Percentiles rank a stretch among this genome's conserved stretches.
These are phyloP conservation scores for Pristiophorus japonicus DNA, from an alignment of 2,113 vertebrate genomes.

Conservation along the genomic window DNA sequence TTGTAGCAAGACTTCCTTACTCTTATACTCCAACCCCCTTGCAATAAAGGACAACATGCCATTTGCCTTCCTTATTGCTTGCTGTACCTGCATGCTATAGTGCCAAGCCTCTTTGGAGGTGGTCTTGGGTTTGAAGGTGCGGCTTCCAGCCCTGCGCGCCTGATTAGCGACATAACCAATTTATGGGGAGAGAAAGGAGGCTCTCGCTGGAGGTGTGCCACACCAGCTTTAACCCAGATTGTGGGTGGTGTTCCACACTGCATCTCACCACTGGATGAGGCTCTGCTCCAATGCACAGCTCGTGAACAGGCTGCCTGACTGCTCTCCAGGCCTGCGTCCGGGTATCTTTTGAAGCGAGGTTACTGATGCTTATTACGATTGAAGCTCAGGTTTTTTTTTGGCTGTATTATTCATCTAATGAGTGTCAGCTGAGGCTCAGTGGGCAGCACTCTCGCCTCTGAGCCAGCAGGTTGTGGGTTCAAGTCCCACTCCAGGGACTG, in stretches of 20 bases:
- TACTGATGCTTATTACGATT: not conserved
- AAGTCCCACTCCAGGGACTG: too few relatives aligned
- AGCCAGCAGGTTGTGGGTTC: too few relatives aligned
- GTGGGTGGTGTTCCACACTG: not conserved
- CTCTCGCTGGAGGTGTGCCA: not conserved
- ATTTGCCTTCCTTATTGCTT: too few relatives aligned
- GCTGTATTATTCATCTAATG: too few relatives aligned
- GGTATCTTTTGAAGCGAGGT: not conserved
- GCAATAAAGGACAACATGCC: too few relatives aligned
- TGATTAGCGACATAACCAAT: not conserved
- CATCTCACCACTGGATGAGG: not conserved
- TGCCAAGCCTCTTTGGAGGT: not conserved
- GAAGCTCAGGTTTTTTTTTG: not conserved
- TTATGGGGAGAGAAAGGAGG: not conserved
- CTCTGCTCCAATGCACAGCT: too few relatives aligned
- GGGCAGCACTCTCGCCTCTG: too few relatives aligned
- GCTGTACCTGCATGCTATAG: too few relatives aligned
- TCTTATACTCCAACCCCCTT: too few relatives aligned
- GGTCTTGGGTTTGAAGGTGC: not conserved
- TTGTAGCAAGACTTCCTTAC: too few relatives aligned
- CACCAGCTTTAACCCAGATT: not conserved
- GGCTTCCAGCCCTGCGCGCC: not conserved
- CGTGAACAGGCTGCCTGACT: too few relatives aligned
- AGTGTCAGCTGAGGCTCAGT: too few relatives aligned
- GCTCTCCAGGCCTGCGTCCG: not conserved